Evolutionary conservation across 2,888 invertebrate genomes (phyloP).

Genomic region (Apoderus coryli): DNA sequence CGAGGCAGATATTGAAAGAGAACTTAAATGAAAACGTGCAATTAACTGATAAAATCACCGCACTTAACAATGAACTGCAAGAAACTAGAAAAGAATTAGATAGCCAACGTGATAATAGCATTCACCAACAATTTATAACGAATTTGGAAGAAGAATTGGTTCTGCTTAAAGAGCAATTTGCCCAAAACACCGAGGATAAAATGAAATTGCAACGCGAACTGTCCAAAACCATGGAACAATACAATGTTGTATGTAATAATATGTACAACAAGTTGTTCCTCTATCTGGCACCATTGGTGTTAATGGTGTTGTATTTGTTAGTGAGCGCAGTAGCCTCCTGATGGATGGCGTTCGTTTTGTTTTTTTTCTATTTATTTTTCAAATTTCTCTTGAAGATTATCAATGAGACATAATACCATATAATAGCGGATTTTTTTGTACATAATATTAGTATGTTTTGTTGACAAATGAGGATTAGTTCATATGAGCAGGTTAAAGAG

Average conservation of each 20-base stretch:
- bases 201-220: conserved; percentile 45
- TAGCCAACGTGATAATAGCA: background rate
- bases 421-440: too few species aligned
- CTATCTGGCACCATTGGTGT: conserved; percentile 41
- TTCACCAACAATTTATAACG: conserved; percentile 15
- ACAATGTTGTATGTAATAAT: conserved; percentile 40
- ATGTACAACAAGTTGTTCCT: conserved; percentile 44
- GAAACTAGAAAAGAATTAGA: conserved; percentile 13
- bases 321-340: conserved; percentile 45
- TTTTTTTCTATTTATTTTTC: conserved; percentile 31
- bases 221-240: conserved; percentile 42
- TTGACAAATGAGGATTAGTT: too few species aligned
- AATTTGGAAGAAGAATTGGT: conserved; percentile 60
- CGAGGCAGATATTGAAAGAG: conserved; percentile 35
- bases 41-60: conserved; percentile 29
- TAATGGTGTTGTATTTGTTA: conserved; percentile 44
- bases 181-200: conserved; percentile 47
- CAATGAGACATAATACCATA: conserved; percentile 18
- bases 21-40: conserved; percentile 36
- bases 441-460: too few species aligned
- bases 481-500: too few species aligned
- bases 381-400: conserved; percentile 31
- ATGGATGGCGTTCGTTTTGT: conserved; percentile 39
- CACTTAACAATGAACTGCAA: conserved; percentile 25
- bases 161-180: conserved; percentile 57